phyloP scores from a whole-genome alignment of 2,888 invertebrate genomes.

The Eucriotettix oculatus region DNA sequence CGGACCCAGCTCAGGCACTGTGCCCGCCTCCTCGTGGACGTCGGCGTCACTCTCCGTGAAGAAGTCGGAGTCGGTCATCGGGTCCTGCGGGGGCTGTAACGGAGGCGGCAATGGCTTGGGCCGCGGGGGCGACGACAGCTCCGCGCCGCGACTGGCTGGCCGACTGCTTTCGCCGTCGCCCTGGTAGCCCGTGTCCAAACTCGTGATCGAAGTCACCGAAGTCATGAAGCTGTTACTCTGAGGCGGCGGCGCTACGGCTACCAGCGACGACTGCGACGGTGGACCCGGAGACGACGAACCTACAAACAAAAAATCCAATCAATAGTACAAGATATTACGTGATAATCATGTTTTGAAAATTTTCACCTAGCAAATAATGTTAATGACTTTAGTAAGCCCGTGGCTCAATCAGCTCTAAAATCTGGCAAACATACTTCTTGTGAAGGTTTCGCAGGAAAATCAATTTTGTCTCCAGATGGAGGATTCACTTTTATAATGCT shows the following conservation, averaged over 20 bases:
- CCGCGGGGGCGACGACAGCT: conserved; percentile 47
- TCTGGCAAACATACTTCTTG: no score
- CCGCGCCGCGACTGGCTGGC: conserved; percentile 66
- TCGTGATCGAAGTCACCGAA: conserved; percentile 41
- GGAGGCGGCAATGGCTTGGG: conserved; percentile 29
- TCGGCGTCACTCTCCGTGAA: conserved; percentile 83
- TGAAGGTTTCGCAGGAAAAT: no score
- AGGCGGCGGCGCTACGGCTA: conserved; percentile 5
- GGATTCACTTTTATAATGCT: no score
- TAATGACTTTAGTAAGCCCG: no score
- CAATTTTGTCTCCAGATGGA: no score
- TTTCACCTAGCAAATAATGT: no score
- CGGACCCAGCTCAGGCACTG: conserved; percentile 25
- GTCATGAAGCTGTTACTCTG: conserved; percentile 1
- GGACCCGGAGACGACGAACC: neutral
- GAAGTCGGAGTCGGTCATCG: conserved; percentile 84
- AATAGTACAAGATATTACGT: neutral
- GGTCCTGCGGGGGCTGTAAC: conserved; percentile 25
- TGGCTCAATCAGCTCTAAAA: no score
- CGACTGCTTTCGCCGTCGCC: conserved; percentile 82
- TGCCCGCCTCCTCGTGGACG: conserved; percentile 46
- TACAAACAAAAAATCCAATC: no score
- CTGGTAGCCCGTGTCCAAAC: conserved; percentile 86
- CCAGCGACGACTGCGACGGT: neutral
- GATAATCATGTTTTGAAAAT: no score